These are phyloP conservation scores for Coenonympha glycerion DNA, from an alignment of 2,888 invertebrate genomes.

Conservation along the genomic window DNA sequence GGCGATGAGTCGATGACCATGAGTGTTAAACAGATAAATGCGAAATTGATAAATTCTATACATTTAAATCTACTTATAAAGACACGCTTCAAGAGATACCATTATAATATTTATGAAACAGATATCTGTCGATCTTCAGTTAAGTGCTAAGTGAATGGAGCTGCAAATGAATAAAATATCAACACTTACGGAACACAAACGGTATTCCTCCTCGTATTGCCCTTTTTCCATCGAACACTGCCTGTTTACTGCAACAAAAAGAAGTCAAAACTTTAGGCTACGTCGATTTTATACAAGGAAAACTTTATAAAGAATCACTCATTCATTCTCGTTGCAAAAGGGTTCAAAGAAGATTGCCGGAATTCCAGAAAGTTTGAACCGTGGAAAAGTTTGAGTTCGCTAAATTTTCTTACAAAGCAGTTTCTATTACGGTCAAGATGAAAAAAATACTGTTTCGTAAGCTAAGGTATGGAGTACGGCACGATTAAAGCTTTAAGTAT, in stretches of 20 bases:
- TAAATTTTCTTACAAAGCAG: slow-evolving; percentile 9
- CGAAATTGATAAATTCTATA: too few species aligned
- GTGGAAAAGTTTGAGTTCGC: slow-evolving; percentile 16
- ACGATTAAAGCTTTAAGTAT: too few species aligned
- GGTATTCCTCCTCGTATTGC: slow-evolving; percentile 98
- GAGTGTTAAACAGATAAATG: too few species aligned
- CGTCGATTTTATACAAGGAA: slow-evolving; percentile 8
- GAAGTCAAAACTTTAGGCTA: slow-evolving; percentile 16
- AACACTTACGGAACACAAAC: slow-evolving; percentile 95
- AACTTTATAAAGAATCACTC: slow-evolving; percentile 19
- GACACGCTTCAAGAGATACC: too few species aligned
- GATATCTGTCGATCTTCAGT: too few species aligned
- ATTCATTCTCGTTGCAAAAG: slow-evolving; percentile 16
- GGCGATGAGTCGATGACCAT: too few species aligned
- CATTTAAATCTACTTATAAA: too few species aligned
- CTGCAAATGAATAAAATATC: background rate
- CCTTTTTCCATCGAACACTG: slow-evolving; percentile 96
- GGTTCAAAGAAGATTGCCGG: slow-evolving; percentile 31
- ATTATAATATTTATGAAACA: too few species aligned
- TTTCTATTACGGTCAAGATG: background rate
- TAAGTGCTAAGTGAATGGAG: background rate
- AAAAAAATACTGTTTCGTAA: background rate
- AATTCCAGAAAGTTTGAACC: slow-evolving; percentile 20
- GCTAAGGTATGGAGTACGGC: too few species aligned
- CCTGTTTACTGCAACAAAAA: slow-evolving; percentile 84